Evolutionary conservation across 2,888 invertebrate genomes (phyloP).

Genomic region (Lomographa bimaculata): DNA sequence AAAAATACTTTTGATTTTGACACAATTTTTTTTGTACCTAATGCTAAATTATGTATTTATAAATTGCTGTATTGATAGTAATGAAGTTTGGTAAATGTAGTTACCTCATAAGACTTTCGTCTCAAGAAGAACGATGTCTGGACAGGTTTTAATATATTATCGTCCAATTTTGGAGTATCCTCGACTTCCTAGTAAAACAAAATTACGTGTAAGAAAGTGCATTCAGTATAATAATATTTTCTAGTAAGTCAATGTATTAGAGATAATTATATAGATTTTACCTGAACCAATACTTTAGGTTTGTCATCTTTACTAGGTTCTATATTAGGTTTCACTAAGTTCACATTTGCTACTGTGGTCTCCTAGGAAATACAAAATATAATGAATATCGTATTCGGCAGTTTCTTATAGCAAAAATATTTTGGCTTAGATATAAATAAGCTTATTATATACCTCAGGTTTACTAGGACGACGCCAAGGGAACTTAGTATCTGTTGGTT

Average conservation of each 20-base stretch:
- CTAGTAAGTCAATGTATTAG: background rate
- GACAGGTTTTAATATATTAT: conserved; percentile 39
- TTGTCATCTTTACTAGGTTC: conserved; percentile 15
- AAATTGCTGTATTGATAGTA: too few relatives aligned
- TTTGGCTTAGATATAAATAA: too few relatives aligned
- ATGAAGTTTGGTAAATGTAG: too few relatives aligned
- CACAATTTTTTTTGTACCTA: too few relatives aligned
- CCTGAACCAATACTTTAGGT: conserved; percentile 21
- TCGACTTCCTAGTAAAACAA: conserved; percentile 45
- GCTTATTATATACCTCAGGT: conserved; percentile 42
- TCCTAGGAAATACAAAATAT: conserved; percentile 23
- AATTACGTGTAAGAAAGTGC: too few relatives aligned
- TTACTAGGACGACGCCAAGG: conserved; percentile 32
- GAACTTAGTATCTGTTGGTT: conserved; percentile 29
- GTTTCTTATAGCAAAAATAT: background rate
- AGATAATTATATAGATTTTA: background rate
- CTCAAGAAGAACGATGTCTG: conserved; percentile 49
- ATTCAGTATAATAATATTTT: conserved; percentile 8
- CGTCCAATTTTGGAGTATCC: conserved; percentile 40
- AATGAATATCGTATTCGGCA: background rate
- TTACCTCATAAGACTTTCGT: conserved; percentile 54
- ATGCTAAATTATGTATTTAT: too few relatives aligned
- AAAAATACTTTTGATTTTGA: conserved; percentile 12
- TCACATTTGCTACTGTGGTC: conserved; percentile 20
- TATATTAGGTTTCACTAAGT: conserved; percentile 12